Percentiles rank a stretch among this genome's conserved stretches.
These are phyloP conservation scores for Sapayoa aenigma DNA, from an alignment of 2,113 vertebrate genomes.

Conservation along the genomic window DNA sequence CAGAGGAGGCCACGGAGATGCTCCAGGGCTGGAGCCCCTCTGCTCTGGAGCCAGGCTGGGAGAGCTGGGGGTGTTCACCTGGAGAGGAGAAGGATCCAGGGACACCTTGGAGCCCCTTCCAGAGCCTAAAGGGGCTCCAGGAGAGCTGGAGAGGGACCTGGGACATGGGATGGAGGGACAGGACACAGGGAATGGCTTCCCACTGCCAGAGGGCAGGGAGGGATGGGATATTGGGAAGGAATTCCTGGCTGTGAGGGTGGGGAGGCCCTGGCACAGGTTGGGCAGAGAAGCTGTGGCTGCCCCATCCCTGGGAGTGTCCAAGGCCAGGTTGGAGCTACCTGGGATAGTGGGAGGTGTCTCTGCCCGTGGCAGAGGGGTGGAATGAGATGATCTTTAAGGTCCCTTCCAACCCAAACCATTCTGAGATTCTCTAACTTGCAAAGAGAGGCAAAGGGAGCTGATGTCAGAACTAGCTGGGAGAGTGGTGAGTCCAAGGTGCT, in stretches of 20 bases:
- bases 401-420: background rate
- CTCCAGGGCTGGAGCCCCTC: background rate
- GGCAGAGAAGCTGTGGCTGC: background rate
- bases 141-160: background rate
- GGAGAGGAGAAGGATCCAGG: background rate
- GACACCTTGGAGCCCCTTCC: background rate
- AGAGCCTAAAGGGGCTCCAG: background rate
- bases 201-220: background rate
- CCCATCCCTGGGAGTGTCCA: background rate
- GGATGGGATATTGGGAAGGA: background rate
- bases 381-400: rapidly evolving
- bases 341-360: rapidly evolving
- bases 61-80: background rate
- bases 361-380: background rate
- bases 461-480: background rate
- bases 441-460: background rate
- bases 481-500: background rate
- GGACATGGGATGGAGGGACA: background rate
- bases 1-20: background rate
- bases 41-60: background rate
- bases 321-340: rapidly evolving
- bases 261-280: background rate
- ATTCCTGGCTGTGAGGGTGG: background rate
- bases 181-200: background rate
- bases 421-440: background rate